These are phyloP conservation scores for Deroplatys truncata DNA, from an alignment of 2,888 invertebrate species.

Conservation along the genomic window DNA sequence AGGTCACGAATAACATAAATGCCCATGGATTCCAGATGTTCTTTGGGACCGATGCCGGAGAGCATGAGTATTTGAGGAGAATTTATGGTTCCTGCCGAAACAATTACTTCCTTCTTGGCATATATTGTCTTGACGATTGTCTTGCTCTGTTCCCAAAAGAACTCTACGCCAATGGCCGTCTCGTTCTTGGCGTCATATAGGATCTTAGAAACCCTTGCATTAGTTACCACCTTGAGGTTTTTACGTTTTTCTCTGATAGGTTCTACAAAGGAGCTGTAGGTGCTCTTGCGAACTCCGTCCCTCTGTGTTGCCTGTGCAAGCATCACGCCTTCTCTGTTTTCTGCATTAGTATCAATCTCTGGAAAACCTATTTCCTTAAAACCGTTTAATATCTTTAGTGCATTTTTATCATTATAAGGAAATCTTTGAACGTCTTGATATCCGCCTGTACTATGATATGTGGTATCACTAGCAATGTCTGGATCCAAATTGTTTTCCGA, in stretches of 20 bases:
- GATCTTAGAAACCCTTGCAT: neutral
- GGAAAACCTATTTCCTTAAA: neutral
- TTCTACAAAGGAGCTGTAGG: neutral
- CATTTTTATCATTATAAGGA: neutral
- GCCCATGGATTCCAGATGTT: too few relatives aligned
- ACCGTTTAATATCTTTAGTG: neutral
- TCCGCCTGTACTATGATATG: neutral
- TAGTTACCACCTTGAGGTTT: neutral
- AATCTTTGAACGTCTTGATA: neutral
- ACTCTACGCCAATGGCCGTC: neutral
- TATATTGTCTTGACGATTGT: too few relatives aligned
- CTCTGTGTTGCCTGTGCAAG: neutral
- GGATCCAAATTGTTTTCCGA: constrained; percentile 72
- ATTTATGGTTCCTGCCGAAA: too few relatives aligned
- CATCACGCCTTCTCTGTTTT: neutral
- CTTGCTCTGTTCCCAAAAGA: too few relatives aligned
- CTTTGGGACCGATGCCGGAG: too few relatives aligned
- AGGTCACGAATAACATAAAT: too few relatives aligned
- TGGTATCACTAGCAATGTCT: neutral
- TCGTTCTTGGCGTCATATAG: neutral
- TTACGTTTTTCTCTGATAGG: neutral
- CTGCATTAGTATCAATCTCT: neutral
- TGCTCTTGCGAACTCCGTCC: neutral
- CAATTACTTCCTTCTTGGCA: too few relatives aligned
- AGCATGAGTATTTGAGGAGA: too few relatives aligned